These are phyloP conservation scores for Ochropleura leucogaster DNA, from an alignment of 2,888 invertebrate species.

Conservation along the genomic window DNA sequence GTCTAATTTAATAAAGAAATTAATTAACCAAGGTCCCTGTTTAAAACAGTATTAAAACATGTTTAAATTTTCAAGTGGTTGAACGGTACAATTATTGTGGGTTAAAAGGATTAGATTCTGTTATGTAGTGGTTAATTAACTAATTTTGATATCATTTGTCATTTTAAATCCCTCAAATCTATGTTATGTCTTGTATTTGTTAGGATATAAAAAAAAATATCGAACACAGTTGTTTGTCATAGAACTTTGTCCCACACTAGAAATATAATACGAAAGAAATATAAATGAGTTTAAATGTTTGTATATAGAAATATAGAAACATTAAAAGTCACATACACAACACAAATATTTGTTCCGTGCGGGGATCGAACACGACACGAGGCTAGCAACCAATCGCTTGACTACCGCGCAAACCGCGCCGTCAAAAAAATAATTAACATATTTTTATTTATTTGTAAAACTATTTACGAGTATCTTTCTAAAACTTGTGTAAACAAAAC, in stretches of 20 bases:
- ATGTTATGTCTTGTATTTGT: background rate
- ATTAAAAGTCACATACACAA: no score
- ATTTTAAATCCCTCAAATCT: background rate
- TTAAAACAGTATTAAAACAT: slow-evolving; percentile 59
- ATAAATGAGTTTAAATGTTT: no score
- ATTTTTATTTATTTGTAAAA: background rate
- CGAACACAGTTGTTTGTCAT: background rate
- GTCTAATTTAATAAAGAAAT: slow-evolving; percentile 64
- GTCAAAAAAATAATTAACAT: no score
- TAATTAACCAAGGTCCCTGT: slow-evolving; percentile 54
- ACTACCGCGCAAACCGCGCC: no score
- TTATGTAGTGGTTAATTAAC: background rate
- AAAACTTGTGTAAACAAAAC: background rate
- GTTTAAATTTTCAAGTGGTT: slow-evolving; percentile 64
- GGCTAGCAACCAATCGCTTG: no score
- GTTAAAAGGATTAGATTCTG: background rate
- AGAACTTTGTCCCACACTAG: no score
- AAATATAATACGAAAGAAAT: no score
- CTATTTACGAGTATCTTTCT: background rate
- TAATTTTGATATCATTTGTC: background rate
- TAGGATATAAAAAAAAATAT: background rate
- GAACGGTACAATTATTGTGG: slow-evolving; percentile 7
- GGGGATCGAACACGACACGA: no score
- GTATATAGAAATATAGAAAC: no score
- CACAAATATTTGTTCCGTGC: no score